Conservation (phyloP, 2,888 invertebrate species). For the Atherix ibis region DNA sequence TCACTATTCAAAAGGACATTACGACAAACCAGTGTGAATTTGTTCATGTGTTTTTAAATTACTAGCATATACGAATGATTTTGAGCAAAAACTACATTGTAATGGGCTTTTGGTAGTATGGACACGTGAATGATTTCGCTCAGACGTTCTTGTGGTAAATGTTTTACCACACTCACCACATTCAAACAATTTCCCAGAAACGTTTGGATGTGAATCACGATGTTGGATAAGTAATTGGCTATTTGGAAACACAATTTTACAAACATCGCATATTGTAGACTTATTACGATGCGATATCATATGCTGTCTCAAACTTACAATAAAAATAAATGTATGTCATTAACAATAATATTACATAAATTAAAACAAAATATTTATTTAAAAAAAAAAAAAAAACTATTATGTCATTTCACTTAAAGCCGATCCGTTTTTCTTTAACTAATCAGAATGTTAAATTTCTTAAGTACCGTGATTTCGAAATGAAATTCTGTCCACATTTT, state of each 20-base stretch:
- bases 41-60: constrained; percentile 71
- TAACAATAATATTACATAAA: neutral
- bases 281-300: constrained; percentile 58
- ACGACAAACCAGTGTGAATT: constrained; percentile 74
- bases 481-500: constrained; percentile 53
- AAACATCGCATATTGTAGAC: constrained; percentile 50
- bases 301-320: constrained; percentile 38
- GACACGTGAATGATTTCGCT: constrained; percentile 73
- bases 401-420: too few relatives aligned
- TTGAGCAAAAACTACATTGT: constrained; percentile 75
- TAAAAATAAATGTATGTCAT: neutral
- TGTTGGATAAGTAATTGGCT: constrained; percentile 53
- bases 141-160: constrained; percentile 70
- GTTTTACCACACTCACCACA: constrained; percentile 74
- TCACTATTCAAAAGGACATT: neutral
- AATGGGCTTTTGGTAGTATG: constrained; percentile 73
- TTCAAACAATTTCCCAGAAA: constrained; percentile 50
- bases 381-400: too few relatives aligned
- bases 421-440: too few relatives aligned
- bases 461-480: constrained; percentile 48
- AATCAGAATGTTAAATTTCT: too few relatives aligned
- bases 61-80: constrained; percentile 77
- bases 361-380: neutral
- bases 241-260: constrained; percentile 54
- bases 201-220: constrained; percentile 42